Percentiles rank a stretch among this genome's conserved stretches.
phyloP scores from a whole-genome alignment of 2,888 invertebrate genomes.

The Cephus sareptanus region DNA sequence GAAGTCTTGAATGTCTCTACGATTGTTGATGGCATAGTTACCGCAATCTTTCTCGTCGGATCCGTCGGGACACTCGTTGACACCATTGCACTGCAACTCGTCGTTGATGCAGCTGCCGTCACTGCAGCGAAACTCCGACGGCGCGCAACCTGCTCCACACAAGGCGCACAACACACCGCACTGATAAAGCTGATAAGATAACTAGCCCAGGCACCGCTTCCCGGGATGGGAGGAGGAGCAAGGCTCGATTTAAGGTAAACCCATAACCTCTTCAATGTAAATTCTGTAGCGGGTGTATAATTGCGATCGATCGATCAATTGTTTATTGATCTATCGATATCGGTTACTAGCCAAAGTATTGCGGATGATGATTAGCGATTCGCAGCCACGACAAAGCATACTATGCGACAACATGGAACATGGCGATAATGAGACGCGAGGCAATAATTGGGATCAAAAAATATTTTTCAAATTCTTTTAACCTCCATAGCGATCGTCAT shows the following conservation, averaged over 20 bases:
- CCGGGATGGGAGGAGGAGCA: background rate
- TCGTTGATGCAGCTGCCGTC: conserved; percentile 72
- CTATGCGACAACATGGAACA: background rate
- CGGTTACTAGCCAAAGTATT: background rate
- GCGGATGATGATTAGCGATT: background rate
- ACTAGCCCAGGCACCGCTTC: background rate
- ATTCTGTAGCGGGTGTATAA: background rate
- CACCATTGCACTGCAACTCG: conserved; percentile 71
- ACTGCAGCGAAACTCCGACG: conserved; percentile 68
- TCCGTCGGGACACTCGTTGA: conserved; percentile 71
- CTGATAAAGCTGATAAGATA: conserved; percentile 44
- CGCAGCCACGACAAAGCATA: background rate
- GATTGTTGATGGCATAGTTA: conserved; percentile 50
- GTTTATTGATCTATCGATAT: background rate
- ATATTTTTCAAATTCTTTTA: background rate
- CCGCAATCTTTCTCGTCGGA: conserved; percentile 71
- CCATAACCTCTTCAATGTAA: background rate
- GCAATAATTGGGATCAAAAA: background rate
- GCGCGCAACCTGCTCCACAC: conserved; percentile 67
- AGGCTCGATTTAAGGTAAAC: background rate
- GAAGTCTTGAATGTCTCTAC: background rate
- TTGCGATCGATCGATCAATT: background rate
- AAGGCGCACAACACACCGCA: conserved; percentile 61
- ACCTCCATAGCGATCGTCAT: background rate
- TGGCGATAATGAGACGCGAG: background rate